These are phyloP conservation scores for Chloroceryle aenea DNA, from an alignment of 2,113 vertebrate species.

Conservation along the genomic window DNA sequence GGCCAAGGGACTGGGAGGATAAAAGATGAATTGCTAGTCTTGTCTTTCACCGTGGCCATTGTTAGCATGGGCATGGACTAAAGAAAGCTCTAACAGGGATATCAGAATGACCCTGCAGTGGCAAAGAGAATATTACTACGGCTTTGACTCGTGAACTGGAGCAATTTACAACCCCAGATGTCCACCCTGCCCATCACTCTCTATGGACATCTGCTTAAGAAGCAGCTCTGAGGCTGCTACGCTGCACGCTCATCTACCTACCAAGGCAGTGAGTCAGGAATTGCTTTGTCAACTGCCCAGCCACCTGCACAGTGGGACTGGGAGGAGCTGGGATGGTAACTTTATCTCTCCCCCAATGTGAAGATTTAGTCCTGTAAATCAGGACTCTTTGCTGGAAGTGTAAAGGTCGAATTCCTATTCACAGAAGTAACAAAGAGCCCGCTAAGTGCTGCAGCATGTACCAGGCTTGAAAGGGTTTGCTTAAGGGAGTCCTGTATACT, in stretches of 20 bases:
- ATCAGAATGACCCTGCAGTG: neutral
- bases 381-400: neutral
- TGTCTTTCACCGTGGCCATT: neutral
- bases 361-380: conserved; percentile 23
- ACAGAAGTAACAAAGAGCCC: conserved; percentile 46
- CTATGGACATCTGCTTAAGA: neutral
- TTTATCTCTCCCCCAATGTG: neutral
- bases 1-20: neutral
- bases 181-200: neutral
- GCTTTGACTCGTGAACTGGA: neutral
- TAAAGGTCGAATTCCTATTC: conserved; percentile 57
- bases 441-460: neutral
- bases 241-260: neutral
- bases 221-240: neutral
- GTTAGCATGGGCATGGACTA: neutral
- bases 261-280: neutral
- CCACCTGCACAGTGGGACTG: conserved; percentile 4
- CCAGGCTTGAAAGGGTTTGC: conserved; percentile 36
- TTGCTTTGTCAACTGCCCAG: neutral
- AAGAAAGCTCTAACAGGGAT: neutral
- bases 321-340: conserved; percentile 33
- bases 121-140: neutral
- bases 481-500: conserved; percentile 27
- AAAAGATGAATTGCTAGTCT: neutral
- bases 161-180: neutral